phyloP scores from a whole-genome alignment of 2,888 invertebrate species.

The Polyommatus icarus region DNA sequence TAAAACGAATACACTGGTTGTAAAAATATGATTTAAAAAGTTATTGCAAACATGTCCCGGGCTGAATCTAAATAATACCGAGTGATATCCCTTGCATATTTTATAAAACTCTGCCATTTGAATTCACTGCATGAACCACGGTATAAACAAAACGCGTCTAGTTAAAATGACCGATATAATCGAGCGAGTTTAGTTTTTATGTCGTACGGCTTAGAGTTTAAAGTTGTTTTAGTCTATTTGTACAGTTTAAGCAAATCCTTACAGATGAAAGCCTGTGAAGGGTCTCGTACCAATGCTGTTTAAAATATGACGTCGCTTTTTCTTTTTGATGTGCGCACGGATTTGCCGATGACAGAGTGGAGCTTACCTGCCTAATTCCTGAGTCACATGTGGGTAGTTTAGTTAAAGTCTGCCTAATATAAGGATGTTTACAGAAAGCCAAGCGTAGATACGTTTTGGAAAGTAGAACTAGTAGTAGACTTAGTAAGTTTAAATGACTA shows the following conservation, averaged over 20 bases:
- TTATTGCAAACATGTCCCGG: constrained; percentile 39
- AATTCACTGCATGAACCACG: constrained; percentile 60
- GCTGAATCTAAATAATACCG: constrained; percentile 52
- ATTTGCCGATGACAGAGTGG: constrained; percentile 13
- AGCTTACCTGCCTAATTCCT: constrained; percentile 10
- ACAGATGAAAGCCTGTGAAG: constrained; percentile 38
- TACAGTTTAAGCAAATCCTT: constrained; percentile 35
- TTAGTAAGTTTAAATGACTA: too few species aligned
- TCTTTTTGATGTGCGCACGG: constrained; percentile 30
- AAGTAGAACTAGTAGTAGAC: too few species aligned
- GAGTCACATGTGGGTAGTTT: not conserved
- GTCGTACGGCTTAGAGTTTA: not conserved
- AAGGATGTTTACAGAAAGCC: too few species aligned
- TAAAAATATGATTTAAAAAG: constrained; percentile 43
- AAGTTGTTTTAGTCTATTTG: constrained; percentile 15
- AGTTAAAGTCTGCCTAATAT: not conserved
- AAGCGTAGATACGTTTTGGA: too few species aligned
- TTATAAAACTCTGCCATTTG: constrained; percentile 53
- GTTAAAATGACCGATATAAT: not conserved
- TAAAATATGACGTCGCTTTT: constrained; percentile 28
- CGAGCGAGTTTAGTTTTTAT: constrained; percentile 19
- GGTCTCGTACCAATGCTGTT: constrained; percentile 39
- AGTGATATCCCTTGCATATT: constrained; percentile 51
- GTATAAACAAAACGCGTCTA: constrained; percentile 51
- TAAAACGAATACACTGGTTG: constrained; percentile 24